Evolutionary conservation across 2,113 vertebrate species (phyloP).

Genomic region (Microcebus lehilahytsara): DNA sequence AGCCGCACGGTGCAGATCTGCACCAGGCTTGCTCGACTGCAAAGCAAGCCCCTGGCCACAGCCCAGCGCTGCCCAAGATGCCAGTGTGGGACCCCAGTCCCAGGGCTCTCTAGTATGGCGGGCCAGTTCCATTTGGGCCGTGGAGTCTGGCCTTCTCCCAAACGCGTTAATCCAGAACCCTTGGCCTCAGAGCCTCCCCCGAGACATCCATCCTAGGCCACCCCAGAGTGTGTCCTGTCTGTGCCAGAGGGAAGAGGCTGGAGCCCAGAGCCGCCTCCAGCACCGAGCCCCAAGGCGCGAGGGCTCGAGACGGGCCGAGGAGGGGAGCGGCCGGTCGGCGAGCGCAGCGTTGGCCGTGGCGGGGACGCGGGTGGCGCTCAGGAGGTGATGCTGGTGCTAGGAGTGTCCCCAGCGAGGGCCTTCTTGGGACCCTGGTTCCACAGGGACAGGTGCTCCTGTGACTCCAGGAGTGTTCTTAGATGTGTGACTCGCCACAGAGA

Average conservation of each 20-base stretch:
- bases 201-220: neutral
- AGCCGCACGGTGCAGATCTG: neutral
- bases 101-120: neutral
- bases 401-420: neutral
- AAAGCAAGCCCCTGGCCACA: neutral
- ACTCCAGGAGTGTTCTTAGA: neutral
- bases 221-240: neutral
- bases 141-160: neutral
- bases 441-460: accelerated
- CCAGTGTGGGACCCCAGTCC: too few relatives aligned
- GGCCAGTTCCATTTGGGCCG: neutral
- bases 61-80: neutral
- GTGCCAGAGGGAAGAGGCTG: neutral
- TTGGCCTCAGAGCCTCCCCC: neutral
- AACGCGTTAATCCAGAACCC: neutral
- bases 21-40: neutral
- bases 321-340: neutral
- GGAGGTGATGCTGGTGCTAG: neutral
- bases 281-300: neutral
- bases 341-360: neutral
- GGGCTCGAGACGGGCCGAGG: neutral
- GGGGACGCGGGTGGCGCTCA: too few relatives aligned
- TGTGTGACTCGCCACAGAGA: too few relatives aligned
- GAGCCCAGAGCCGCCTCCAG: neutral
- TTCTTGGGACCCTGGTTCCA: neutral